Evolutionary conservation across 2,797 vertebrate species (phyloP).

Genomic region (Melanotaenia pygmaea): DNA sequence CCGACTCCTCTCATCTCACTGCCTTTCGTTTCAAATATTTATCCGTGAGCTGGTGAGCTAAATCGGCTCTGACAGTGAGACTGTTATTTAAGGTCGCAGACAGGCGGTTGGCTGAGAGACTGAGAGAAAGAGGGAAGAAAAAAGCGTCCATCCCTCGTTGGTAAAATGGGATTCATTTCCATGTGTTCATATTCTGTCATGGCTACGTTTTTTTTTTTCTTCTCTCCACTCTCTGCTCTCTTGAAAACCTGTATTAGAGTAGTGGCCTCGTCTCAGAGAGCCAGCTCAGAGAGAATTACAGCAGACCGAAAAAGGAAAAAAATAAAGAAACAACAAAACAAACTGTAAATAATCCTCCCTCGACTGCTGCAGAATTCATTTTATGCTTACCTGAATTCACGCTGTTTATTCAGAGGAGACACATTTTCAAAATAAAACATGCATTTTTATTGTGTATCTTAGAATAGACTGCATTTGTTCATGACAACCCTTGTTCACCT

Average conservation of each 20-base stretch:
- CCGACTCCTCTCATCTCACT: conserved; percentile 81
- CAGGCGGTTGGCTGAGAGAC: conserved; percentile 66
- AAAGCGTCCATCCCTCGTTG: conserved; percentile 59
- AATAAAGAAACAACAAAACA: conserved; percentile 12
- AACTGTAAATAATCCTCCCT: conserved; percentile 55
- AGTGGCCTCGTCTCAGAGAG: conserved; percentile 58
- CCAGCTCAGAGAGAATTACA: conserved; percentile 54
- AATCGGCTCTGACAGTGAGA: conserved; percentile 84
- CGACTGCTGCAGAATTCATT: conserved; percentile 57
- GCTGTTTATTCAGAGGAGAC: conserved; percentile 46
- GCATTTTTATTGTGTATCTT: conserved; percentile 17
- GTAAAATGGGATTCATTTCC: conserved; percentile 85
- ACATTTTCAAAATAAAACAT: conserved; percentile 44
- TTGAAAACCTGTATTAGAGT: conserved; percentile 62
- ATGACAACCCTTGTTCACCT: neutral
- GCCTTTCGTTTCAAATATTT: conserved; percentile 86
- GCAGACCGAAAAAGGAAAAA: conserved; percentile 32
- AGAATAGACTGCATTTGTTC: conserved; percentile 34
- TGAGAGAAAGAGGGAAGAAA: conserved; percentile 16
- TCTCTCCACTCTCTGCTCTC: conserved; percentile 39
- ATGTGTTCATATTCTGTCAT: conserved; percentile 81
- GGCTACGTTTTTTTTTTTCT: conserved; percentile 38
- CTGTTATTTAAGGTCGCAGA: conserved; percentile 87
- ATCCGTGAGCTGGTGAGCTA: conserved; percentile 78
- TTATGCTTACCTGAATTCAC: conserved; percentile 62